Percentiles rank a stretch among this genome's conserved stretches.
phyloP scores from a whole-genome alignment of 1,140 invertebrate genomes.

The Heliconius congener region DNA sequence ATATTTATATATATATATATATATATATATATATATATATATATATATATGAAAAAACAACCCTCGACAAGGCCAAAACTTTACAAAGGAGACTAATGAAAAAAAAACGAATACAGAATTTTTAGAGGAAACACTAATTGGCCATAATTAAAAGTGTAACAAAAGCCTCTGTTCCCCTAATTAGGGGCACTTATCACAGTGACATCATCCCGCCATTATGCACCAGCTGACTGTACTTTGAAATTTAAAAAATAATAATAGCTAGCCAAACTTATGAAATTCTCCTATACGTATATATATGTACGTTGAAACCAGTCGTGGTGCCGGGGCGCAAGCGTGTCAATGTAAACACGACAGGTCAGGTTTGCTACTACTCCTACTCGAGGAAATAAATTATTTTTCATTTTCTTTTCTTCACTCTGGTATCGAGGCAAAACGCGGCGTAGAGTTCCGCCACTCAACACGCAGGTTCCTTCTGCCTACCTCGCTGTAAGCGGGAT shows the following conservation, averaged over 20 bases:
- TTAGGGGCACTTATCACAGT: conserved; percentile 29
- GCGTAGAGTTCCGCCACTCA: too few species aligned
- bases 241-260: not conserved
- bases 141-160: conserved; percentile 17
- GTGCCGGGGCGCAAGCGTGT: too few species aligned
- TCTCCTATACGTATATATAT: too few species aligned
- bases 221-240: not conserved
- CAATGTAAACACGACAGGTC: too few species aligned
- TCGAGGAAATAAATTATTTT: too few species aligned
- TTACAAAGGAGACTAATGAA: not conserved
- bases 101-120: not conserved
- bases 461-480: too few species aligned
- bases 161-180: conserved; percentile 22
- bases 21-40: not conserved
- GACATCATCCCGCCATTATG: conserved; percentile 15
- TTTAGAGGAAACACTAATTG: conserved; percentile 19
- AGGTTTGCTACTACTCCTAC: too few species aligned
- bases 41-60: not conserved
- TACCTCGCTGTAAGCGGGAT: too few species aligned
- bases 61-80: not conserved
- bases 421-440: too few species aligned
- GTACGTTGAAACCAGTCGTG: too few species aligned
- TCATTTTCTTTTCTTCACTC: too few species aligned
- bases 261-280: not conserved
- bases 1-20: too few species aligned